Evolutionary conservation across 2,888 invertebrate species (phyloP).

Genomic region (Mechanitis mazaeus): DNA sequence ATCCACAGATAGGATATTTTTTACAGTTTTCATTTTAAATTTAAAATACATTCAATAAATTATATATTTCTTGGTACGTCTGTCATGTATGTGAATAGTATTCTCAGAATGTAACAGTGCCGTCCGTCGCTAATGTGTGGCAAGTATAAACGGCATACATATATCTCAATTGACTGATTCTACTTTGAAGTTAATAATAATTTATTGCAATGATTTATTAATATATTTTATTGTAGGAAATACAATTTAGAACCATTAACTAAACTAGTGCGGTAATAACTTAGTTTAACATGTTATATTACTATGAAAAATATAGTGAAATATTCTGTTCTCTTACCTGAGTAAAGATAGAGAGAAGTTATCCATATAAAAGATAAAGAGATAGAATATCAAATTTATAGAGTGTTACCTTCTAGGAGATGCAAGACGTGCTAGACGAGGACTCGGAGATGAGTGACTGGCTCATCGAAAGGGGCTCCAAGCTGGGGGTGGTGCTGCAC

Average conservation of each 20-base stretch:
- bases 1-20: too few species aligned
- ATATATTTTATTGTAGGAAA: too few species aligned
- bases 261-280: too few species aligned
- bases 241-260: too few species aligned
- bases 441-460: slow-evolving; percentile 82
- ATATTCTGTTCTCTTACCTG: too few species aligned
- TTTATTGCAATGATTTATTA: too few species aligned
- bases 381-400: not conserved
- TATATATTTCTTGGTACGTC: not conserved
- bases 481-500: slow-evolving; percentile 86
- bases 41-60: too few species aligned
- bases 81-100: not conserved
- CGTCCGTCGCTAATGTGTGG: not conserved
- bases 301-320: too few species aligned
- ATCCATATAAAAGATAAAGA: too few species aligned
- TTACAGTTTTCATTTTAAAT: not conserved
- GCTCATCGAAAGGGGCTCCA: slow-evolving; percentile 81
- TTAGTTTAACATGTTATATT: too few species aligned
- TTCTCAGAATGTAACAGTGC: slow-evolving; percentile 5
- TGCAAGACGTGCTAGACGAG: slow-evolving; percentile 80
- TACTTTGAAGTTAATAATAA: too few species aligned
- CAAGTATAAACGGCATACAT: not conserved
- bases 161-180: slow-evolving; percentile 1
- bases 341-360: too few species aligned
- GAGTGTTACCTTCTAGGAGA: slow-evolving; percentile 66